phyloP scores from a whole-genome alignment of 92 coral and sea anemone species.

The Bergia sp. region DNA sequence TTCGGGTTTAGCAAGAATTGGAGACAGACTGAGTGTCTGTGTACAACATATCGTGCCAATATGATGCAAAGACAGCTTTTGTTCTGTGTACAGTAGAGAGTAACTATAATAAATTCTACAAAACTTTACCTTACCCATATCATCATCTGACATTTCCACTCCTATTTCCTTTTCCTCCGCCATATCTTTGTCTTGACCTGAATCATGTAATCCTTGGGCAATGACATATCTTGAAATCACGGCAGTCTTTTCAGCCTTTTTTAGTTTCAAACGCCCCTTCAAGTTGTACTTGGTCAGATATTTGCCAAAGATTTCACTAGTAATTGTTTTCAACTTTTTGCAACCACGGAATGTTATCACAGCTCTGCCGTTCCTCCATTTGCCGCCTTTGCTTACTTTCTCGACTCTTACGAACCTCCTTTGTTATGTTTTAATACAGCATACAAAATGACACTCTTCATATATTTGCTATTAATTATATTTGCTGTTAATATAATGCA shows the following conservation, averaged over 20 bases:
- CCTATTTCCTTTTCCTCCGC: background rate
- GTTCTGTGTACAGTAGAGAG: background rate
- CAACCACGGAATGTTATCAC: conserved; percentile 45
- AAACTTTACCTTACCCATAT: conserved; percentile 24
- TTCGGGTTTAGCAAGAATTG: no score
- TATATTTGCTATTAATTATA: no score
- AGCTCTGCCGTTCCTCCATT: conserved; percentile 35
- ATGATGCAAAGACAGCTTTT: no score
- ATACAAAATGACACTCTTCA: background rate
- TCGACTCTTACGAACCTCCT: conserved; percentile 13
- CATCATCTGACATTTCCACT: conserved; percentile 38
- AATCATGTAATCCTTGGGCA: conserved; percentile 22
- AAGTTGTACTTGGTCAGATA: conserved; percentile 42
- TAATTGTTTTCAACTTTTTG: conserved; percentile 37
- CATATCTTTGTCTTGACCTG: conserved; percentile 25
- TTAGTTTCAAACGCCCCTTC: conserved; percentile 39
- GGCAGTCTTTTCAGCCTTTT: conserved; percentile 39
- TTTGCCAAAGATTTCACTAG: conserved; percentile 31
- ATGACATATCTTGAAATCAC: conserved; percentile 37
- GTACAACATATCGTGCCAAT: no score
- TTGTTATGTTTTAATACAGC: conserved; percentile 8
- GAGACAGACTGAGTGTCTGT: no score
- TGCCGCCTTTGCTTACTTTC: conserved; percentile 33
- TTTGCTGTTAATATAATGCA: no score
- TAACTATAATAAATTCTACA: background rate